phyloP scores from a whole-genome alignment of 2,888 invertebrate species.

The Tachina lurida region DNA sequence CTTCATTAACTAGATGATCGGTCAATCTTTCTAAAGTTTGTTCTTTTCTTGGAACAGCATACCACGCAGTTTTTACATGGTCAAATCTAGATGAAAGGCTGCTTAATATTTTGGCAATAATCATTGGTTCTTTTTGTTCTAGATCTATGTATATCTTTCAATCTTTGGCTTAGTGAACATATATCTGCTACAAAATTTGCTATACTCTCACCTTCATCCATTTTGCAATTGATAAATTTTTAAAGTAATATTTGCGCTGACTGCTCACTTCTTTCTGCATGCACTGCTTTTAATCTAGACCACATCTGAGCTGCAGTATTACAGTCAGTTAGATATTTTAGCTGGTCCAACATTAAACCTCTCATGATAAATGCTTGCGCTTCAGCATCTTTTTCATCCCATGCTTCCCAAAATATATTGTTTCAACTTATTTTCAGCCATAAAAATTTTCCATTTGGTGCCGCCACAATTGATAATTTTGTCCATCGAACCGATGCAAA shows the following conservation, averaged over 20 bases:
- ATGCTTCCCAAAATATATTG: slow-evolving; percentile 65
- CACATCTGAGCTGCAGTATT: slow-evolving; percentile 68
- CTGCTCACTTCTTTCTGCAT: slow-evolving; percentile 66
- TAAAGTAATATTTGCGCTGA: slow-evolving; percentile 67
- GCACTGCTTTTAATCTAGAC: slow-evolving; percentile 64
- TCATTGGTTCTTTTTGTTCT: slow-evolving; percentile 66
- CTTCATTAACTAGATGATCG: too few species aligned
- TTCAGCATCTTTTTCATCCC: background rate
- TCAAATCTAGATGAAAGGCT: slow-evolving; percentile 67
- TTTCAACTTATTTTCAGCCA: slow-evolving; percentile 69
- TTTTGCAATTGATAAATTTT: slow-evolving; percentile 69
- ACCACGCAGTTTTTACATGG: slow-evolving; percentile 71
- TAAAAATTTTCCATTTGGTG: slow-evolving; percentile 48
- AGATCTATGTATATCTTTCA: slow-evolving; percentile 66
- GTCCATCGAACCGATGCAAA: slow-evolving; percentile 31
- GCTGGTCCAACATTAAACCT: background rate
- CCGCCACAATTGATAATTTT: slow-evolving; percentile 44
- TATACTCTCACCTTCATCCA: slow-evolving; percentile 57
- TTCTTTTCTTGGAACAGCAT: slow-evolving; percentile 63
- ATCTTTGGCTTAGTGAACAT: slow-evolving; percentile 59
- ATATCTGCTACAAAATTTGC: slow-evolving; percentile 65
- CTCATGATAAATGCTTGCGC: background rate
- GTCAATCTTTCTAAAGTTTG: slow-evolving; percentile 66
- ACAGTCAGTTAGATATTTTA: slow-evolving; percentile 23
- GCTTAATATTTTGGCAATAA: slow-evolving; percentile 67